Base-by-base conservation (phyloP, 2,113 vertebrate species). In the Entosphenus tridentatus region DNA sequence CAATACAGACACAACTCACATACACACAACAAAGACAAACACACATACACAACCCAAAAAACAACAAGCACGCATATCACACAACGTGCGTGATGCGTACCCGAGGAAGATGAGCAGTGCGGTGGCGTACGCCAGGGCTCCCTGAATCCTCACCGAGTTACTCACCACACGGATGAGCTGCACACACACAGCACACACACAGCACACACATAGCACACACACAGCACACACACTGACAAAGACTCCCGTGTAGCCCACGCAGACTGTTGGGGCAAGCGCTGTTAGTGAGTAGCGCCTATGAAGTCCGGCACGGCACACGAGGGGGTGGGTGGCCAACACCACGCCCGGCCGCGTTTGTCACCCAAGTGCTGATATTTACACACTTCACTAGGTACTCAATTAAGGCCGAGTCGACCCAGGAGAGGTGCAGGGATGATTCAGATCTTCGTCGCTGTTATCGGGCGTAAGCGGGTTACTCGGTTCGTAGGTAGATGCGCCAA, bases 151-250 rank as follows among this genome's bases (percentile, higher is more conserved):
- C 76, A 96, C 78, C 56, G 87, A 95, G 74, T 85, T 96, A 77
- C 89, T 87, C 70, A 97, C 82, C 70, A 98, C 91, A 74, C 91
- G 83, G 75, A 88, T 89, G 69, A 98, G 84, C 91, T 97, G 77
- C 75, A 77, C 54, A 69, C 62, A n/a, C n/a, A 65, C n/a, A 9
- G 8, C 62, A n/a, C 18, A n/a, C 62, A n/a, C 18, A n/a, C 59
- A 14, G 12, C 59, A 5, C 59, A 65, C 14, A 65, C 14, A 65
- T 8, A 65, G 14, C 59, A n/a, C n/a, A n/a, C n/a, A n/a, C n/a
- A n/a, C 10, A 10, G 14, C 8, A 65, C 18, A 18, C 18, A 65
- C n/a, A 65, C n/a, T 65, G 62, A n/a, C 62, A n/a, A 9, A 65
- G 10, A n/a, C n/a, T 10, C n/a, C 62, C n/a, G 18, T 65, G n/a